Conservation (phyloP, 2,888 invertebrate species). For the Geophilus truncorum region DNA sequence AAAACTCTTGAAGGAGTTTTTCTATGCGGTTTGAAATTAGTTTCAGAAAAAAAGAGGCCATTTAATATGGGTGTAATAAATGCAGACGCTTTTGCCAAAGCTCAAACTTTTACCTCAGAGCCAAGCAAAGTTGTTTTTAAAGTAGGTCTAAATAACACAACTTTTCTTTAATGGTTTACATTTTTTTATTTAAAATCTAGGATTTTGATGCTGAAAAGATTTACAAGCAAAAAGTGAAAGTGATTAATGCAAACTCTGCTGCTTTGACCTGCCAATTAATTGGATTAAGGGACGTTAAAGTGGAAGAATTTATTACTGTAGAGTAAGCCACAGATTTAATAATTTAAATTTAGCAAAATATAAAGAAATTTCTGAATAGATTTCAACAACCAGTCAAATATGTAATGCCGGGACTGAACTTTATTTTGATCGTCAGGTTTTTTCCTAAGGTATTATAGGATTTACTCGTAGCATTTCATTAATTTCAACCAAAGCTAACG, state of each 20-base stretch:
- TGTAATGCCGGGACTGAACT: not conserved
- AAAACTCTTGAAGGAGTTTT: not conserved
- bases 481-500: not conserved
- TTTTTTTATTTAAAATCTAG: not conserved
- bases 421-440: not conserved
- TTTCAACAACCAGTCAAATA: not conserved
- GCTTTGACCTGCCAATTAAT: not conserved
- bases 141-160: not conserved
- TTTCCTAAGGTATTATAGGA: not conserved
- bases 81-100: not conserved
- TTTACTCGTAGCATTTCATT: no score
- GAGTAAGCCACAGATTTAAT: not conserved
- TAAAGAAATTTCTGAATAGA: not conserved
- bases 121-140: not conserved
- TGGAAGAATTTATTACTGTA: not conserved
- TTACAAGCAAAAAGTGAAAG: not conserved
- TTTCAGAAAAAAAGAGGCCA: not conserved
- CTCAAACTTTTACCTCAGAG: not conserved
- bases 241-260: not conserved
- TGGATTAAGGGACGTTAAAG: not conserved
- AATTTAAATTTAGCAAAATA: not conserved
- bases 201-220: not conserved
- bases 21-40: not conserved
- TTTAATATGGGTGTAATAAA: no score
- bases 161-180: not conserved